Conservation (phyloP, 2,888 invertebrate genomes). For the Galerucella pusilla region DNA sequence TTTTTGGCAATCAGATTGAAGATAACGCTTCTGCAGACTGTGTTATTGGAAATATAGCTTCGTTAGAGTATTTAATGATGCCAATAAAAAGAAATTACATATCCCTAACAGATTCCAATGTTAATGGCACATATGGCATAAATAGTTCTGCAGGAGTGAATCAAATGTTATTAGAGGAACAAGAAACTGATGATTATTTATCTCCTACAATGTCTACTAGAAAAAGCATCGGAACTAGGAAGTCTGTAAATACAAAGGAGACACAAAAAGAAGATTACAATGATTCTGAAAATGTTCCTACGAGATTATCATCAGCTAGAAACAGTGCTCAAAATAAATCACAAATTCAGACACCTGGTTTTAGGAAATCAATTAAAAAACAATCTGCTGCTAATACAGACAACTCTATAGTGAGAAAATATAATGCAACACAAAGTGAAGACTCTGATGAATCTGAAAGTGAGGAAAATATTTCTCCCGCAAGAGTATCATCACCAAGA, state of each 20-base stretch:
- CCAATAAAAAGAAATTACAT: too few relatives aligned
- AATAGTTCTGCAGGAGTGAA: too few relatives aligned
- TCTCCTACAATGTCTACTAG: too few relatives aligned
- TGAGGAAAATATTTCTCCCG: background rate
- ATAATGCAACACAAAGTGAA: background rate
- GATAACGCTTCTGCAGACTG: background rate
- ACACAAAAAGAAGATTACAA: background rate
- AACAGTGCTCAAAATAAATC: conserved; percentile 1
- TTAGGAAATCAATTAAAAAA: background rate
- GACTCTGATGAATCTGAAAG: background rate
- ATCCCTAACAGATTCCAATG: background rate
- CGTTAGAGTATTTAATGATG: background rate
- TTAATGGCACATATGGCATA: too few relatives aligned
- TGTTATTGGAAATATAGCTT: background rate
- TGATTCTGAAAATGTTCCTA: background rate
- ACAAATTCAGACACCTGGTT: background rate
- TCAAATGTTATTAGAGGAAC: too few relatives aligned
- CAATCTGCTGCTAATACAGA: background rate
- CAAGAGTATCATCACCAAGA: background rate
- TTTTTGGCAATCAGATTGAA: background rate
- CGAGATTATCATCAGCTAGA: background rate
- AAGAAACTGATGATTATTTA: too few relatives aligned
- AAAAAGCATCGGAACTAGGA: too few relatives aligned
- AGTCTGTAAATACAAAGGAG: background rate
- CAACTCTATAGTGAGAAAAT: background rate